Evolutionary conservation across 37 sponge, comb jelly and placozoan species (phyloP).

Genomic region (Ephydatia muelleri): DNA sequence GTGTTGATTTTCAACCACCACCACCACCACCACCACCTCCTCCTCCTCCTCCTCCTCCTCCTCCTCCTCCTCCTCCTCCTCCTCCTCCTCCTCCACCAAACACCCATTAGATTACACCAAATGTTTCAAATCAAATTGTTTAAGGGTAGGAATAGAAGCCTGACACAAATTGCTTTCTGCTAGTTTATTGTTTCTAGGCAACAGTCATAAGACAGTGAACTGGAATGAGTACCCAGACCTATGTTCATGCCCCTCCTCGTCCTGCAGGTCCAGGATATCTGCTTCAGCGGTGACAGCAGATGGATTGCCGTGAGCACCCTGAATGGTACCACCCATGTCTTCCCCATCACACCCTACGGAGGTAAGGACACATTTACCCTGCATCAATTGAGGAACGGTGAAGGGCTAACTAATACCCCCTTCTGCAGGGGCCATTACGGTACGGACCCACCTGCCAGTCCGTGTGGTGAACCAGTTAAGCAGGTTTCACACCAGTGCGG

Average conservation of each 20-base stretch:
- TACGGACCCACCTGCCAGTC: constrained; percentile 78
- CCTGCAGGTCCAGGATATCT: constrained; percentile 80
- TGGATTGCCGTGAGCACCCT: constrained; percentile 88
- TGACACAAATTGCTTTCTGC: too few relatives aligned
- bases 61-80: too few relatives aligned
- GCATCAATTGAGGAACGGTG: not conserved
- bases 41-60: too few relatives aligned
- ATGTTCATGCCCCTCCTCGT: not conserved
- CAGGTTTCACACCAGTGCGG: constrained; percentile 96
- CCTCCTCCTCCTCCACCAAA: too few relatives aligned
- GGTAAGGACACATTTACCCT: constrained; percentile 25
- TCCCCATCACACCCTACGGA: constrained; percentile 95
- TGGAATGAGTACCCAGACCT: not conserved
- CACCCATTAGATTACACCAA: too few relatives aligned
- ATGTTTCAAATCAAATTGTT: too few relatives aligned
- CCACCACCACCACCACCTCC: too few relatives aligned
- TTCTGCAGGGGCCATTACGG: constrained; percentile 55
- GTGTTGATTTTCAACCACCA: too few relatives aligned
- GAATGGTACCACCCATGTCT: constrained; percentile 91
- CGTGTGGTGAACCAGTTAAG: constrained; percentile 84
- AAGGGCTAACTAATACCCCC: not conserved
- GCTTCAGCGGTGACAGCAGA: constrained; percentile 86
- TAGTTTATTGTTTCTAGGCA: not conserved
- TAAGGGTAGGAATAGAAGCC: too few relatives aligned
- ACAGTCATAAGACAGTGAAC: not conserved